Evolutionary conservation across 2,797 vertebrate species (phyloP), one percentile per base, ranked within the genome.

Genomic region (Pteronotus mesoamericanus): DNA sequence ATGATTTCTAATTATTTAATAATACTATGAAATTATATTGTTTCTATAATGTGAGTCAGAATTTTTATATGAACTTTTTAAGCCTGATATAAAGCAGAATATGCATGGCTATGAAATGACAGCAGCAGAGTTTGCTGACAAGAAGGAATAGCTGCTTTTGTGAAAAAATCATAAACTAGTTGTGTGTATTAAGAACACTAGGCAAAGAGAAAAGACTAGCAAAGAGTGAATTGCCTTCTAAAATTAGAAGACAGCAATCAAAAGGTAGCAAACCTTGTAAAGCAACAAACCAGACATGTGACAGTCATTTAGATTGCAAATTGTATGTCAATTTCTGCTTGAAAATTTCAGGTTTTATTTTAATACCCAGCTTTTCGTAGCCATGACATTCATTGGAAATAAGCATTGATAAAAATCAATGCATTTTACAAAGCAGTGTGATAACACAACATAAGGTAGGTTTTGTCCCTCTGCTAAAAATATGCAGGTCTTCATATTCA

Each of bases 1-100:
- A 26, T 71, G 24, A 80, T 95, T 85, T 96, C 48, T 89, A 51
- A 66, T 77, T 90, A 72, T 74, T 57, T 90, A 77, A 26, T 55
- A 80, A 69, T 44, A 19, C 9, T n/a, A 32, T 79, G 48, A 59
- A 59, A 29, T 92, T 92, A 6, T 51, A 69, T 95, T n/a, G 10
- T 91, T 94, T 93, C 18, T 48, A 11, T 78, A 12, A 75, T 78
- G 32, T 78, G 59, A 89, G 18, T 61, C 29, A 83, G n/a, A 77
- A 91, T 79, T 93, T 89, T 80, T 77, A 10, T 79, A 37, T n/a
- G 42, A 71, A 69, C 1, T 1, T 51, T 77, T 92, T 89, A 2
- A 84, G 46, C 69, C 6, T 90, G 5, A 42, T 86, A 77, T 77
- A 42, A 95, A 95, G 44, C 29, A 91, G 71, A 71, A 32, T 94